Conservation (phyloP, 2,797 vertebrate species). For the Novumbra hubbsi region DNA sequence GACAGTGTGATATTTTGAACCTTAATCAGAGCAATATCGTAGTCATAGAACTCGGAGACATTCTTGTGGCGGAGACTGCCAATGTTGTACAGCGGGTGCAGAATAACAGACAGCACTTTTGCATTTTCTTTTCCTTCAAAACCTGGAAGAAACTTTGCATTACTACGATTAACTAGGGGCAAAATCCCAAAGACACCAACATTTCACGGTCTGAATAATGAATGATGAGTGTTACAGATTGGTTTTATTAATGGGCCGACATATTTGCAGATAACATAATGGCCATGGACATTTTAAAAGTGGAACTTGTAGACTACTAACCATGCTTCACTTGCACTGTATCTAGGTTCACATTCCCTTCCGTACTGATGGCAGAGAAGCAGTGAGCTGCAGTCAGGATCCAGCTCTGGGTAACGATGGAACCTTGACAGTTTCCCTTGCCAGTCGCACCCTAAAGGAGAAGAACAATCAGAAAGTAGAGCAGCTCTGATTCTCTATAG, state of each 20-base stretch:
- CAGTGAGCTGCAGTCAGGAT: conserved; percentile 86
- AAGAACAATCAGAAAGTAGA: background rate
- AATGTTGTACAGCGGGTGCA: conserved; percentile 70
- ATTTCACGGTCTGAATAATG: background rate
- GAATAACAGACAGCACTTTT: conserved; percentile 29
- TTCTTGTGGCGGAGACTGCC: conserved; percentile 55
- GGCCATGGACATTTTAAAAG: background rate
- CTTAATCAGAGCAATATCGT: conserved; percentile 78
- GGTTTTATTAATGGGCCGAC: background rate
- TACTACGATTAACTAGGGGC: background rate
- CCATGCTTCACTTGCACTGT: conserved; percentile 46
- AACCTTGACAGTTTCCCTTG: conserved; percentile 67
- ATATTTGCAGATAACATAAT: background rate
- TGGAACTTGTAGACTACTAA: conserved; percentile 34
- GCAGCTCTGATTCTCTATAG: background rate
- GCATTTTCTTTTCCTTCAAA: conserved; percentile 20
- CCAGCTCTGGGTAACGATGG: conserved; percentile 76
- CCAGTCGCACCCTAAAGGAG: background rate
- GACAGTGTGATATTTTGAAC: conserved; percentile 57
- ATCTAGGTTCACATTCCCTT: background rate
- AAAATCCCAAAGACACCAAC: background rate
- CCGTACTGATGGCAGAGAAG: conserved; percentile 52
- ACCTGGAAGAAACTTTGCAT: background rate
- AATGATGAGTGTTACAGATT: background rate
- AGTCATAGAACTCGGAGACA: conserved; percentile 83